Base-by-base conservation (phyloP, 2,797 vertebrate species). In the Myiothlypis coronata region DNA sequence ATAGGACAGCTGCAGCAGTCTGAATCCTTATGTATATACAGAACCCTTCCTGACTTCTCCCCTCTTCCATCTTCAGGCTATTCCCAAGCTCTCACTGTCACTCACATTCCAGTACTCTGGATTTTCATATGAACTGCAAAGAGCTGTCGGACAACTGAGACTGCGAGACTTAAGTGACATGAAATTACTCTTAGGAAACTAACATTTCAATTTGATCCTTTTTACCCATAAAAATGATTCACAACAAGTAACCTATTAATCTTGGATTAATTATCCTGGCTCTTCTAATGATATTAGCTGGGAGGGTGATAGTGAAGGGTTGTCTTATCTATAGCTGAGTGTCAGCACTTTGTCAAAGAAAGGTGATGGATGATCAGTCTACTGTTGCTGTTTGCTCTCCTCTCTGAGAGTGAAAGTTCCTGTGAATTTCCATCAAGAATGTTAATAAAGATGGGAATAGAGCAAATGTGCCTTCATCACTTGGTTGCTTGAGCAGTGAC, bases 201-300 rank as follows among this genome's bases (percentile, higher is more conserved):
- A 55, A 20, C 32, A 15, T 78, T 96, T 92, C 84, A 83, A 76
- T 81, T 83, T 78, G 84, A 83, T 87, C 74, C 59, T 65, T 79
- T 90, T 83, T 81, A 67, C 57, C 50, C 81, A 59, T 93, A 89
- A 96, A 96, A 95, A 74, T 90, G 77, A 91, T 82, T 94, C 89
- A 93, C 72, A 72, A 72, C 81, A 89, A 93, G 61, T 72, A 71
- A 22, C 76, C 86, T 87, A 20, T 83, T 93, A 90, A 53, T 93
- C 89, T 75, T 88, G 41, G 64, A 79, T 96, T 95, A 96, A 92
- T 96, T 93, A 68, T 22, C 64, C 67, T 76, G 55, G n/a, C 39
- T 93, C 59, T 89, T 89, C 24, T 86, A 80, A 75, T 81, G 70
- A 52, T 92, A 56, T 79, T 89, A 60, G 28, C 71, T 84, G 43